Percentiles rank a stretch among this genome's conserved stretches.
Conservation (phyloP, 2,797 vertebrate species). For the Myripristis murdjan region DNA sequence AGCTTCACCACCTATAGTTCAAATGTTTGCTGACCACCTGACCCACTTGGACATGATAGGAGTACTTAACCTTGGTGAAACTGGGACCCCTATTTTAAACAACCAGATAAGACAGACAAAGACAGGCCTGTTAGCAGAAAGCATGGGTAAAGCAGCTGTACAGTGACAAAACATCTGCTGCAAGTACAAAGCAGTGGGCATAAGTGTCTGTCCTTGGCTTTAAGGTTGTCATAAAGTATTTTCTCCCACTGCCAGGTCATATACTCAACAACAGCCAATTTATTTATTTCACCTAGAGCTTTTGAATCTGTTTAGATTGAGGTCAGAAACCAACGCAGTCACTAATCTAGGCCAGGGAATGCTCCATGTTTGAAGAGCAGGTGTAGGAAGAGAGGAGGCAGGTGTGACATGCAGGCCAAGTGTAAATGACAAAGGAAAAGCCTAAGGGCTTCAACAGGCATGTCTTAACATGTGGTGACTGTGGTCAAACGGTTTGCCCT, state of each 20-base stretch:
- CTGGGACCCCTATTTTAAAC: slow-evolving; percentile 6
- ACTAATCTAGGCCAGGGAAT: slow-evolving; percentile 14
- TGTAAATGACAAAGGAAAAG: slow-evolving; percentile 40
- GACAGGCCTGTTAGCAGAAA: slow-evolving; percentile 14
- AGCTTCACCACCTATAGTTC: slow-evolving; percentile 46
- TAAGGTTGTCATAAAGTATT: neutral
- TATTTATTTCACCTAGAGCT: neutral
- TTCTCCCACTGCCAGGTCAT: neutral
- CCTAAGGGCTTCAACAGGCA: slow-evolving; percentile 23
- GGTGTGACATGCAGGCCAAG: slow-evolving; percentile 25
- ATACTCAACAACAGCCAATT: neutral
- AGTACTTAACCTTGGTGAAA: slow-evolving; percentile 54
- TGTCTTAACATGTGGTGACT: slow-evolving; percentile 40
- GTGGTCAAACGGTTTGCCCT: neutral
- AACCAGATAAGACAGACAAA: slow-evolving; percentile 55
- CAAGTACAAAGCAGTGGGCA: neutral
- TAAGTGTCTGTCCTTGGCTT: neutral
- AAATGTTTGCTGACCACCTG: slow-evolving; percentile 60
- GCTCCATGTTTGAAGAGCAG: slow-evolving; percentile 26
- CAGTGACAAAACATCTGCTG: slow-evolving; percentile 4
- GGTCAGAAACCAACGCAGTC: slow-evolving; percentile 6
- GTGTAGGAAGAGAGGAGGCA: slow-evolving; percentile 39
- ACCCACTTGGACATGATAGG: slow-evolving; percentile 21
- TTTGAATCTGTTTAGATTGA: neutral
- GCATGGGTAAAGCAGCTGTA: slow-evolving; percentile 1